Evolutionary conservation across 2,113 vertebrate genomes (phyloP), one percentile per base, ranked within the genome.

Genomic region (Saimiri boliviensis): DNA sequence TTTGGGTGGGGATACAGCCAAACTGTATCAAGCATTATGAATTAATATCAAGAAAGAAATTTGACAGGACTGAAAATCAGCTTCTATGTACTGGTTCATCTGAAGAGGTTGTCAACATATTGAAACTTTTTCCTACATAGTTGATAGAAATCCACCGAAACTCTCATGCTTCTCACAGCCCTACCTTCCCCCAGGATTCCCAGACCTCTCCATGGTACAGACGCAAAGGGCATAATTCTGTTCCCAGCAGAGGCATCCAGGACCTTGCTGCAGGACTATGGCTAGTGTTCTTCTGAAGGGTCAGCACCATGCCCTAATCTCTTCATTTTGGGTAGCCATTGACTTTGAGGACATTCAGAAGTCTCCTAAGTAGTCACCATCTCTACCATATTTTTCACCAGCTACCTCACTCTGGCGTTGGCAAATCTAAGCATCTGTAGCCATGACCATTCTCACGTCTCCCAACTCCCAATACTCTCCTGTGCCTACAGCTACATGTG

Each of bases 401-500:
- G 52, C 32, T 12, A 7, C 10, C 47, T 86, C 47, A 42, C 47
- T 71, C 49, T 0, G 6, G 5, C 23, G 8, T 5, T 71, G 27
- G 47, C 16, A 68, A 71, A 56, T 56, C 40, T 47, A 2, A 13
- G 63, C 20, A 35, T 21, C 7, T 21, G 66, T 17, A 27, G 19
- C 23, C 25, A 17, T 3, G 27, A 47, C n/a, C 1, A 0, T 32
- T 66, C 37, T 40, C 68, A n/a, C 13, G 30, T 8, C 70, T 80
- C 35, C 66, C 68, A 19, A 2, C 12, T 8, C 23, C n/a, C 40
- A 3, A 47, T 42, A 32, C 19, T 45, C 27, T 30, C 6, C 8
- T 1, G 1, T 25, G 2, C 54, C 35, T n/a, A 32, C 4, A 63
- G 74, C n/a, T 37, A 21, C 30, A 3, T 1, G 2, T 5, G 12